Percentiles rank a stretch among this genome's conserved stretches.
Conservation (phyloP, 2,797 vertebrate species). For the Jordanella pulchra region DNA sequence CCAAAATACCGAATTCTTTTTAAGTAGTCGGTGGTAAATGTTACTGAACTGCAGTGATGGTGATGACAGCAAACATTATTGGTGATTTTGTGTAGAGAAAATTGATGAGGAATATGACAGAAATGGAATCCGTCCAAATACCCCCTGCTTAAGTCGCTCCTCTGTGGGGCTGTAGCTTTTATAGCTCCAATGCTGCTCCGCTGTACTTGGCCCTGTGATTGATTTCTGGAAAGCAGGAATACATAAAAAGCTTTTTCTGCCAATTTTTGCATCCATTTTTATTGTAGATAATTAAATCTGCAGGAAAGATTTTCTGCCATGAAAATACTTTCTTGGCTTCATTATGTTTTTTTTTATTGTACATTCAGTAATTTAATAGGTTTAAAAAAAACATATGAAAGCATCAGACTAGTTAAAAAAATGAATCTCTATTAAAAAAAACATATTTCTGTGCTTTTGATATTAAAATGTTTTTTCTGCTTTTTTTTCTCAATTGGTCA, state of each 20-base stretch:
- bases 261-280: background rate
- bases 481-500: conserved; percentile 30
- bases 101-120: background rate
- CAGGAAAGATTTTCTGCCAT: background rate
- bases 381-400: background rate
- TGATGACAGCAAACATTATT: conserved; percentile 1
- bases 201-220: background rate
- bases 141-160: background rate
- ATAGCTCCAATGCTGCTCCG: background rate
- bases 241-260: conserved; percentile 1
- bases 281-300: background rate
- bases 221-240: background rate
- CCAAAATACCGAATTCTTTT: background rate
- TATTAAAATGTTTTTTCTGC: background rate
- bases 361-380: background rate
- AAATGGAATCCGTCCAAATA: conserved; percentile 3
- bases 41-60: background rate
- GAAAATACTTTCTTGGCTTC: background rate
- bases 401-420: background rate
- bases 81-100: background rate
- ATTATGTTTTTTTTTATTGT: background rate
- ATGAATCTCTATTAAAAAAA: too few relatives aligned
- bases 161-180: background rate
- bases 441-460: background rate
- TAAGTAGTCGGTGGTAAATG: conserved; percentile 1